Conservation (phyloP, 2,888 invertebrate genomes). For the Dendrolimus pini region DNA sequence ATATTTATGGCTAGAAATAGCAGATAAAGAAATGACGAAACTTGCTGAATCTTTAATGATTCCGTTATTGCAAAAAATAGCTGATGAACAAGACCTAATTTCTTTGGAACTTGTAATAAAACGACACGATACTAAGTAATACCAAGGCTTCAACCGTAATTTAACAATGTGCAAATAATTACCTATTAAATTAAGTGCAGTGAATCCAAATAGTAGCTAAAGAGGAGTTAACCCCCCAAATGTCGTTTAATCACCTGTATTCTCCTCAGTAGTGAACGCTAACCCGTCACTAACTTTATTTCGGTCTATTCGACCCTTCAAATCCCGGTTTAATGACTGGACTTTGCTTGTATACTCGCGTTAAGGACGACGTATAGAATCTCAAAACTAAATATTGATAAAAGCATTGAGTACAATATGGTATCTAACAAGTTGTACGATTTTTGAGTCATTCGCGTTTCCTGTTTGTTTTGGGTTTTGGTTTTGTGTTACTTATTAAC, state of each 20-base stretch:
- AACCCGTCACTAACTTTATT: slow-evolving; percentile 57
- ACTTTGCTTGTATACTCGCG: slow-evolving; percentile 25
- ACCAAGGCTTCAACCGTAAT: not conserved
- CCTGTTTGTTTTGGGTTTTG: too few species aligned
- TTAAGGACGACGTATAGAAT: slow-evolving; percentile 19
- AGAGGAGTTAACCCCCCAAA: slow-evolving; percentile 43
- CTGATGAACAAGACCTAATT: too few species aligned
- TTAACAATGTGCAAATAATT: slow-evolving; percentile 15
- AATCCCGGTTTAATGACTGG: slow-evolving; percentile 72
- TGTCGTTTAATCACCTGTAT: slow-evolving; percentile 54
- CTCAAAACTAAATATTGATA: not conserved
- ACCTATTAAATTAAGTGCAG: slow-evolving; percentile 20
- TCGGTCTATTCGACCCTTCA: slow-evolving; percentile 65
- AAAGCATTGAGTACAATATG: too few species aligned
- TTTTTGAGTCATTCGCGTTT: too few species aligned
- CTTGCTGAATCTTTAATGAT: too few species aligned
- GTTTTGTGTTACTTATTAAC: too few species aligned
- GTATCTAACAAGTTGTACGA: too few species aligned
- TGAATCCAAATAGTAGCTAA: slow-evolving; percentile 20
- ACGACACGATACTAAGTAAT: too few species aligned
- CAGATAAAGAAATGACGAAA: too few species aligned
- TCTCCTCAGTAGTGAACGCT: slow-evolving; percentile 35
- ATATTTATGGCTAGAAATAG: too few species aligned
- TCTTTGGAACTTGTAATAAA: too few species aligned
- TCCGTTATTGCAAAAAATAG: too few species aligned